Conservation (phyloP, 2,797 vertebrate genomes). For the Hipposideros larvatus region DNA sequence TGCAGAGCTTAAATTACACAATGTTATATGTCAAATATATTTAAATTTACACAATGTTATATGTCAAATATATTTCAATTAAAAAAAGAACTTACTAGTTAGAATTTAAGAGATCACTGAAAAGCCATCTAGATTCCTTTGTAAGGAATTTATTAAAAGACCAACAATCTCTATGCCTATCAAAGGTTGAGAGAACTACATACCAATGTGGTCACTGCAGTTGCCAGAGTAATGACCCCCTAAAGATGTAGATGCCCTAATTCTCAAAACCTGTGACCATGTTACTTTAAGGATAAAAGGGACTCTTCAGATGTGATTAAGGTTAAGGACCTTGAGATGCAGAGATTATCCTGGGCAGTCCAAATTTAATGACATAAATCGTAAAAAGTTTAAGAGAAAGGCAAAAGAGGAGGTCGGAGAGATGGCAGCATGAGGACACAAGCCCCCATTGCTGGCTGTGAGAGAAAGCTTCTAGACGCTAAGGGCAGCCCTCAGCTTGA, state of each 20-base stretch:
- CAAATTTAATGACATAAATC: background rate
- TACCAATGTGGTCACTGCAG: background rate
- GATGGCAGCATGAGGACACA: background rate
- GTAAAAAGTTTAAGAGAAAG: background rate
- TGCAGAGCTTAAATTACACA: background rate
- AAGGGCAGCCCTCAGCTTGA: background rate
- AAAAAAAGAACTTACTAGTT: background rate
- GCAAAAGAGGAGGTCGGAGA: background rate
- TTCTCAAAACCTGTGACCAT: slow-evolving; percentile 17
- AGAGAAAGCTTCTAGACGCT: background rate
- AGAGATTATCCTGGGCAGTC: background rate
- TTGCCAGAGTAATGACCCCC: background rate
- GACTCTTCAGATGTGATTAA: background rate
- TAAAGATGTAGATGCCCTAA: background rate
- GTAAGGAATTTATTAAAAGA: slow-evolving; percentile 48
- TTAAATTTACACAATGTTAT: background rate
- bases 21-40: background rate
- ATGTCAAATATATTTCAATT: background rate
- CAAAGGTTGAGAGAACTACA: background rate
- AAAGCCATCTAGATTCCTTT: slow-evolving; percentile 19
- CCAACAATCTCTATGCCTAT: background rate
- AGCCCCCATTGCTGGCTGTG: background rate
- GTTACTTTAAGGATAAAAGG: background rate
- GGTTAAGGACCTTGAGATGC: background rate
- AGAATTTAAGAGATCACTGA: background rate